Evolutionary conservation across 2,113 vertebrate genomes (phyloP), one percentile per base, ranked within the genome.

Genomic region (Oriolus oriolus): DNA sequence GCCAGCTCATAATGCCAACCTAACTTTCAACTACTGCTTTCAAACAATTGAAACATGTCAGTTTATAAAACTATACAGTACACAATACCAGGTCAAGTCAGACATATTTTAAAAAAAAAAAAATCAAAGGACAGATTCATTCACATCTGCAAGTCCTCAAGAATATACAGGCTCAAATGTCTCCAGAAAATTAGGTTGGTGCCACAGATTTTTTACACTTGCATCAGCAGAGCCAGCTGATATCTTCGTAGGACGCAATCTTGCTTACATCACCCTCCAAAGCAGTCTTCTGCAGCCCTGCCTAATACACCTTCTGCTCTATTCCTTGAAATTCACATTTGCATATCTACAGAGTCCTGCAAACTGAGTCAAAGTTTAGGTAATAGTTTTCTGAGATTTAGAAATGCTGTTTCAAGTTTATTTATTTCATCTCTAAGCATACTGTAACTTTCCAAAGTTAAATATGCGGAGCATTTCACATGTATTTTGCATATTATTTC

Each of bases 381-480:
- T 52, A 54, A 68, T 8, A 19, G 4, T 52, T 75, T 89, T 60
- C 52, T 64, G 33, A 63, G 14, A 70, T 53, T 53, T 63, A 41
- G 22, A 74, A 84, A 57, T 42, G 4, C 2, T 42, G 6, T 27
- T 4, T 59, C 56, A 56, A 24, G 3, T 71, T 80, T 65, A n/a
- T 66, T 86, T 65, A 54, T 49, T 84, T 69, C 6, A 47, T 44
- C 33, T 60, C 49, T 87, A 44, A 63, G 41, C 8, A 28, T 42
- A 50, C 24, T 78, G 21, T 47, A 42, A 53, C 31, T 76, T 79
- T 60, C 44, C 65, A 19, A 41, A 64, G 11, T 37, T n/a, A 74
- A 37, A 45, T 66, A 75, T 20, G 3, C 24, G 9, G 6, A 66
- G 2, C 33, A 23, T 26, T 5, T 74, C 22, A 60, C 0, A 0